Base-by-base conservation (phyloP, 2,113 vertebrate genomes). In the Caracal caracal region DNA sequence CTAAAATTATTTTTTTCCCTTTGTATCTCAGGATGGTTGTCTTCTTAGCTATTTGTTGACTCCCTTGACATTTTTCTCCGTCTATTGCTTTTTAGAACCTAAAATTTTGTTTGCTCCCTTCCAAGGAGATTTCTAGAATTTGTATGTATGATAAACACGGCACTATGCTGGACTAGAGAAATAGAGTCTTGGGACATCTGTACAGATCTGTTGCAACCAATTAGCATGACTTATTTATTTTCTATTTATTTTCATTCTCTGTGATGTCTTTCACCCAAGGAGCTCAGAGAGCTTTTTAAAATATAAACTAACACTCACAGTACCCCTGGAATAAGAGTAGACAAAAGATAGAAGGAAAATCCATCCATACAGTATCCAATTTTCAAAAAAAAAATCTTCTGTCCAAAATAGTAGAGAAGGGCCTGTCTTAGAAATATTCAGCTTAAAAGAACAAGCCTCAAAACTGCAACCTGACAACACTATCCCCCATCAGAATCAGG, bases 161-260 rank as follows among this genome's bases (percentile, higher is more conserved):
- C 20, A 68, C 10, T 95, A 35, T 88, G 40, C 16, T 94, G 33
- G 4, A 40, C 33, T 91, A 66, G 30, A 92, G 30, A 94, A 96
- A 95, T 10, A 93, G 33, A 93, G 76, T 79, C 78, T 96, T 88
- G 40, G 51, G 66, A 3, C 35, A 87, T 94, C 86, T 96, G 95
- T 71, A 88, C 40, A 89, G 53, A 89, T 81, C 15, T 1, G 0
- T 73, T 89, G 33, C 63, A 97, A 93, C 68, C 28, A 95, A 93
- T 96, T 96, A 92, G 20, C 49, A 97, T 92, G 71, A 80, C n/a
- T 88, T 96, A 93, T 86, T 94, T 97, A 95, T 96, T 97, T 94
- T 51, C 47, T 79, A 73, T 94, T 63, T 88, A 90, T 94, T 96
- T 96, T 94, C n/a, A 95, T 95, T 81, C 5, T 82, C 53, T 93